These are phyloP conservation scores for Sminthurides aquaticus DNA, from an alignment of 2,888 invertebrate genomes.

Conservation along the genomic window DNA sequence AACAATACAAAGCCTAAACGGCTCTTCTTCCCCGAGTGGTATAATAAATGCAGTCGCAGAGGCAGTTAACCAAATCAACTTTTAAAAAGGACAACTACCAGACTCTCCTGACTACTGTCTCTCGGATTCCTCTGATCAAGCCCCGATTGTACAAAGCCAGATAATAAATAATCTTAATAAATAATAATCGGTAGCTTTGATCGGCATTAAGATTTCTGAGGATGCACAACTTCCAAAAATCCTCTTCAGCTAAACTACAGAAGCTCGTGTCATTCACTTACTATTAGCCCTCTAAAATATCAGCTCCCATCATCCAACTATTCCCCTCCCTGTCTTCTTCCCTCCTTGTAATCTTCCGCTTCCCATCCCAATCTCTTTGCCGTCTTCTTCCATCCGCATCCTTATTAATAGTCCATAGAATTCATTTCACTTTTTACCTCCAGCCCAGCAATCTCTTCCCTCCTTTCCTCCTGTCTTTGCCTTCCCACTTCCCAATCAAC, in stretches of 20 bases:
- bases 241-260: constrained; percentile 32
- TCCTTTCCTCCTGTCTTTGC: too few relatives aligned
- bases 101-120: not conserved
- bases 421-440: too few relatives aligned
- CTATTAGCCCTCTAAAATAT: constrained; percentile 13
- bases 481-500: too few relatives aligned
- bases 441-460: too few relatives aligned
- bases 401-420: too few relatives aligned
- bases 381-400: too few relatives aligned
- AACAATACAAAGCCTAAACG: not conserved
- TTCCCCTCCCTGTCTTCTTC: not conserved
- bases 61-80: not conserved
- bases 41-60: not conserved
- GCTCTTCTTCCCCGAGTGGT: not conserved
- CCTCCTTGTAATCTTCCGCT: too few relatives aligned
- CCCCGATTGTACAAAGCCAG: constrained; percentile 21
- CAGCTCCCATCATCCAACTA: not conserved
- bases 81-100: not conserved
- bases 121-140: constrained; percentile 12
- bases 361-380: too few relatives aligned
- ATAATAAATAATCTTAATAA: constrained; percentile 27
- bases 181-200: constrained; percentile 27
- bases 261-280: constrained; percentile 27
- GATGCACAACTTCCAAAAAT: too few relatives aligned
- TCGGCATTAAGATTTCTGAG: constrained; percentile 18